phyloP scores from a whole-genome alignment of 2,888 invertebrate genomes.

The Diadromus collaris region DNA sequence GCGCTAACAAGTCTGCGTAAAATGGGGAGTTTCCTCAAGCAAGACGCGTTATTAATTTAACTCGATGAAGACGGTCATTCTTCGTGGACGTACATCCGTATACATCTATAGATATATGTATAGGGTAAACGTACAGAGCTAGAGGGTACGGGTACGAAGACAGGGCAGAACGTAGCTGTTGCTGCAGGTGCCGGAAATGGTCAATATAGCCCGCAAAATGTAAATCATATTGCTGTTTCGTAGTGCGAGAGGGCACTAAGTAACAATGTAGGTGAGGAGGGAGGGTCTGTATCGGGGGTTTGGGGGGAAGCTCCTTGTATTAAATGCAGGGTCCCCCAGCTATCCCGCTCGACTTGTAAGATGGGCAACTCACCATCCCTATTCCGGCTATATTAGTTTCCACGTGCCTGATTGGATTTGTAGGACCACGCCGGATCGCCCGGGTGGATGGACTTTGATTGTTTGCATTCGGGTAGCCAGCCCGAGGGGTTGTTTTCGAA shows the following conservation, averaged over 20 bases:
- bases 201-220: constrained; percentile 79
- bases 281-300: constrained; percentile 50
- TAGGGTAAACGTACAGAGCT: constrained; percentile 9
- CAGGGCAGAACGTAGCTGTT: constrained; percentile 65
- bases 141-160: constrained; percentile 41
- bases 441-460: constrained; percentile 64
- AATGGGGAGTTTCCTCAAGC: constrained; percentile 27
- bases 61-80: constrained; percentile 73
- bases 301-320: constrained; percentile 56
- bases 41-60: constrained; percentile 74
- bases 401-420: constrained; percentile 67
- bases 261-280: constrained; percentile 35
- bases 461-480: constrained; percentile 55
- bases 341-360: constrained; percentile 53
- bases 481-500: constrained; percentile 35
- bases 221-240: constrained; percentile 79
- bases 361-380: constrained; percentile 44
- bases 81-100: constrained; percentile 55
- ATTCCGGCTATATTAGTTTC: constrained; percentile 68
- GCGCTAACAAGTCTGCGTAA: constrained; percentile 11
- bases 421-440: constrained; percentile 50
- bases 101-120: background rate
- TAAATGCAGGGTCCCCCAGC: constrained; percentile 51
- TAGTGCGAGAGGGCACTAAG: constrained; percentile 39
- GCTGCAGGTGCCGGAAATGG: constrained; percentile 79